Conservation (phyloP, 2,888 invertebrate genomes). For the Ichneumon xanthorius region DNA sequence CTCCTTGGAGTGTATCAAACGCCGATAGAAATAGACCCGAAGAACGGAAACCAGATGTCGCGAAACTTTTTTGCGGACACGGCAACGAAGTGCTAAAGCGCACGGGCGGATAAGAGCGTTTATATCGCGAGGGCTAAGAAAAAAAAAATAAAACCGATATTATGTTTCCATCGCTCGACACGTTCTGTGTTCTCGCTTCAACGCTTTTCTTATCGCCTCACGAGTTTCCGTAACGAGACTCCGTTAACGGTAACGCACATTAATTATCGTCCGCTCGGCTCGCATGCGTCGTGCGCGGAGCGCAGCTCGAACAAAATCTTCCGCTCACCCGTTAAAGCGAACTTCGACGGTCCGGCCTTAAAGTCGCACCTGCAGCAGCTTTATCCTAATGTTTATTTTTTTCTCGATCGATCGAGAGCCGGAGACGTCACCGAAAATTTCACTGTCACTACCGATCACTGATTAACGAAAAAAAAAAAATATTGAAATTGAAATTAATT, state of each 20-base stretch:
- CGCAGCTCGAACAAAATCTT: constrained; percentile 3
- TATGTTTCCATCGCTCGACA: not conserved
- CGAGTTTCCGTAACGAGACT: constrained; percentile 32
- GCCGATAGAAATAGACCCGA: constrained; percentile 50
- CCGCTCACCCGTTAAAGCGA: constrained; percentile 44
- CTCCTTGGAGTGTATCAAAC: not conserved
- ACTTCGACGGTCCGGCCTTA: constrained; percentile 19
- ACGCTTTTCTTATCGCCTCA: constrained; percentile 32
- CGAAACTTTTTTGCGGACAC: constrained; percentile 18
- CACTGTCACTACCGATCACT: constrained; percentile 20
- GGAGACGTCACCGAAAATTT: constrained; percentile 6
- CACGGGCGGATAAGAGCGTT: not conserved
- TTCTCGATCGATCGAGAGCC: not conserved
- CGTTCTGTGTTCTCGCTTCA: not conserved
- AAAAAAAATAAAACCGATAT: not conserved
- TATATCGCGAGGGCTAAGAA: not conserved
- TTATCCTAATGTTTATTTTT: constrained; percentile 13
- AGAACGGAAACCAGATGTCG: constrained; percentile 54
- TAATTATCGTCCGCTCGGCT: constrained; percentile 2
- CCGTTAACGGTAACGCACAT: constrained; percentile 13
- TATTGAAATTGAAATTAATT: not conserved
- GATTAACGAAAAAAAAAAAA: not conserved
- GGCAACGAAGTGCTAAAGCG: not conserved
- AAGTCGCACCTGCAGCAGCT: constrained; percentile 10
- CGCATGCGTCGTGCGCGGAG: not conserved